Evolutionary conservation across 2,888 invertebrate species (phyloP).

Genomic region (Erynnis tages): DNA sequence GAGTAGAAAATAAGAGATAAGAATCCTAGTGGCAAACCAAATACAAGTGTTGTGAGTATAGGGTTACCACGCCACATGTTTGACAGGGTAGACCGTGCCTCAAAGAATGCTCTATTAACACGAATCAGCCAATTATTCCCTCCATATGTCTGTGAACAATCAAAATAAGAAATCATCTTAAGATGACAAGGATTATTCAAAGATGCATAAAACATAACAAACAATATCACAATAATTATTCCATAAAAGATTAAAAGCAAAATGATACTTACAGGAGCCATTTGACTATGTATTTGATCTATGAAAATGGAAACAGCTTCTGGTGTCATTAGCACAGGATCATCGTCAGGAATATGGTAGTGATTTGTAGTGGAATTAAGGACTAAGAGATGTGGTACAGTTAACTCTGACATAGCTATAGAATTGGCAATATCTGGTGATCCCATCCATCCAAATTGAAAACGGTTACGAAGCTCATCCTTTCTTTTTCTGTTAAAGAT

Average conservation of each 20-base stretch:
- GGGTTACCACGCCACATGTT: slow-evolving; percentile 97
- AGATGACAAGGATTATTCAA: background rate
- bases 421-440: slow-evolving; percentile 95
- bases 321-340: slow-evolving; percentile 89
- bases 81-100: slow-evolving; percentile 88
- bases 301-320: slow-evolving; percentile 89
- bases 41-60: slow-evolving; percentile 94
- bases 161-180: no score
- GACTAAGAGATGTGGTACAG: slow-evolving; percentile 92
- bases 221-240: no score
- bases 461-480: slow-evolving; percentile 88
- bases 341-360: slow-evolving; percentile 94
- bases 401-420: slow-evolving; percentile 93
- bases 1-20: slow-evolving; percentile 97
- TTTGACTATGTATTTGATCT: slow-evolving; percentile 88
- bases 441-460: slow-evolving; percentile 98
- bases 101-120: slow-evolving; percentile 90
- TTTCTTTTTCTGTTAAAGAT: slow-evolving; percentile 71
- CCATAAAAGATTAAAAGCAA: no score
- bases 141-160: slow-evolving; percentile 89
- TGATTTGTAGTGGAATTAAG: slow-evolving; percentile 96
- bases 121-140: slow-evolving; percentile 90
- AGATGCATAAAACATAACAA: no score
- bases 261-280: slow-evolving; percentile 84
- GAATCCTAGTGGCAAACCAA: slow-evolving; percentile 96